Evolutionary conservation across 1,140 invertebrate species (phyloP).

Genomic region (Coptotermes formosanus): DNA sequence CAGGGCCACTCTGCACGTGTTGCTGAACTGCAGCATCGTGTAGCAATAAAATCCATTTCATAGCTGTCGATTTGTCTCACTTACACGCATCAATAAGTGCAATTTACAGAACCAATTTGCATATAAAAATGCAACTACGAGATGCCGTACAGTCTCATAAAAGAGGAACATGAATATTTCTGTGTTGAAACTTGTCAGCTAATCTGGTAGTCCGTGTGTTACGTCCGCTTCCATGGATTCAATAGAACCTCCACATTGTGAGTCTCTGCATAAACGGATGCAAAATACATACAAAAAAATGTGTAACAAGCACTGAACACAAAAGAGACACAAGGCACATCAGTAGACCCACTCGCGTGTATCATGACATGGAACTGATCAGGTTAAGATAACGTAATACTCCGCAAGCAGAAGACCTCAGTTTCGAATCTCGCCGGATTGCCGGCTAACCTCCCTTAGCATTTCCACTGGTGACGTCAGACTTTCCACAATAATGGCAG

Average conservation of each 20-base stretch:
- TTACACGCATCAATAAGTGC: slow-evolving; percentile 7
- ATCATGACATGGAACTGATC: neutral
- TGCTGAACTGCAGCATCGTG: too few relatives aligned
- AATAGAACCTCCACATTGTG: neutral
- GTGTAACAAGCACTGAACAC: neutral
- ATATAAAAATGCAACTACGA: neutral
- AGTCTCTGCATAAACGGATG: neutral
- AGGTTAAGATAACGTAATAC: too few relatives aligned
- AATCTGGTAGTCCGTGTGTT: slow-evolving; percentile 7
- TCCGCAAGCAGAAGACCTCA: too few relatives aligned
- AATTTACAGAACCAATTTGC: neutral
- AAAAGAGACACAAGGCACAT: neutral
- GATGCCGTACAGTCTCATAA: neutral
- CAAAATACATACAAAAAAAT: slow-evolving; percentile 3
- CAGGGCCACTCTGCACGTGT: too few relatives aligned
- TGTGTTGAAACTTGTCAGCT: neutral
- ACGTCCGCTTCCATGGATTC: slow-evolving; percentile 2
- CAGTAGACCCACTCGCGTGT: too few relatives aligned
- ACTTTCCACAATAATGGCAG: too few relatives aligned
- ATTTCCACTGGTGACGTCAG: too few relatives aligned
- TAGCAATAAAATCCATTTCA: neutral
- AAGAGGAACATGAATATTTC: neutral
- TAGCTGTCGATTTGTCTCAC: neutral
- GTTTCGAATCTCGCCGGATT: too few relatives aligned
- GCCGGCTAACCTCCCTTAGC: too few relatives aligned